These are phyloP conservation scores for Smutsia temminckii DNA, from an alignment of 2,797 vertebrate species.

Conservation along the genomic window DNA sequence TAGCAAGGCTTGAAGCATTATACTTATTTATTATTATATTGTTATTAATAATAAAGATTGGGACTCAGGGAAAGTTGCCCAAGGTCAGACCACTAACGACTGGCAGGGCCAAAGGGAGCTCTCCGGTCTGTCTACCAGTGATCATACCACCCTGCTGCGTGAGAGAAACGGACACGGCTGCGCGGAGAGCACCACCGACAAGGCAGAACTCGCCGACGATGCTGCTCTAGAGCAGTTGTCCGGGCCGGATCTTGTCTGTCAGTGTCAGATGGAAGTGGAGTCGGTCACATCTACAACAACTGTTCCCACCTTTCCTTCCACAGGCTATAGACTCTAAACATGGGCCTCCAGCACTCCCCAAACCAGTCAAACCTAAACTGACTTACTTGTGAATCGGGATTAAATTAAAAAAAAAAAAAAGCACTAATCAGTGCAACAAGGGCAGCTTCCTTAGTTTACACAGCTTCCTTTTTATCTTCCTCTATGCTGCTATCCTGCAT, in stretches of 20 bases:
- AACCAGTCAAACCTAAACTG: neutral
- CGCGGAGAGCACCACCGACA: neutral
- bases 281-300: neutral
- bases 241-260: neutral
- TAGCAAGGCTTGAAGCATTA: neutral
- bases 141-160: too few relatives aligned
- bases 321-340: neutral
- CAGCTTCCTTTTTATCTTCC: neutral
- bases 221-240: neutral
- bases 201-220: neutral
- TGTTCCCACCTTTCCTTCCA: neutral
- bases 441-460: neutral
- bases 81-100: neutral
- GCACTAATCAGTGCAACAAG: neutral
- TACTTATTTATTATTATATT: neutral
- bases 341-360: neutral
- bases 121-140: neutral
- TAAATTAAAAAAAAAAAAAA: neutral
- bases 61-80: neutral
- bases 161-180: neutral
- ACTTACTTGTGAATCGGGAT: neutral
- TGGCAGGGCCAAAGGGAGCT: neutral
- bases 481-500: neutral
- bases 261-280: neutral
- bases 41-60: neutral